Conservation (phyloP, 2,888 invertebrate species). For the Lithophane leautieri region DNA sequence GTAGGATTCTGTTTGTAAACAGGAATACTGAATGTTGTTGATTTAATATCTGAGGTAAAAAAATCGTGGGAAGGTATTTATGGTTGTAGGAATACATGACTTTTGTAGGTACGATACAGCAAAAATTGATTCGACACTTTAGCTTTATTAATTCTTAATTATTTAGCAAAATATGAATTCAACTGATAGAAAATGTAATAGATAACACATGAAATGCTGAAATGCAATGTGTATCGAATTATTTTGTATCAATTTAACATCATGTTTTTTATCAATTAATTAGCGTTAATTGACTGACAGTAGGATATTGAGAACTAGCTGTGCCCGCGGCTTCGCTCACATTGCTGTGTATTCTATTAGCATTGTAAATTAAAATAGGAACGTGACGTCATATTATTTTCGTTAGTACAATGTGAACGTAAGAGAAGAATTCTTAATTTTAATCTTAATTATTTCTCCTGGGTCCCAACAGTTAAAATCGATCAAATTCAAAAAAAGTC, state of each 20-base stretch:
- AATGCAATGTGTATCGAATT: neutral
- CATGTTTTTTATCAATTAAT: too few relatives aligned
- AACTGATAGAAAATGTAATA: neutral
- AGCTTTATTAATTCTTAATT: neutral
- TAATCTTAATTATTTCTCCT: neutral
- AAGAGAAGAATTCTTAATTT: neutral
- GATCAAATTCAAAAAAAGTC: neutral
- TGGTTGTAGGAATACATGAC: neutral
- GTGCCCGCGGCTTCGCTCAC: neutral
- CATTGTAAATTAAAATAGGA: neutral
- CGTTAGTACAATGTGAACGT: neutral
- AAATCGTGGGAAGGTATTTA: neutral
- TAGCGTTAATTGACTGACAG: neutral
- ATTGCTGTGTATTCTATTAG: neutral
- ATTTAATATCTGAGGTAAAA: slow-evolving; percentile 4
- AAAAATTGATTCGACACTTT: neutral
- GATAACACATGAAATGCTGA: neutral
- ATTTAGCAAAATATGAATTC: neutral
- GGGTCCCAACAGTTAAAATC: neutral
- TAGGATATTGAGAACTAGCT: neutral
- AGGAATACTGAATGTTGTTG: slow-evolving; percentile 4
- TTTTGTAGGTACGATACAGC: neutral
- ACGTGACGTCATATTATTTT: neutral
- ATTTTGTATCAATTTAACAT: neutral
- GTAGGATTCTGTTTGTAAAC: slow-evolving; percentile 32